Evolutionary conservation across 2,797 vertebrate species (phyloP).

Genomic region (Syngnathus acus): DNA sequence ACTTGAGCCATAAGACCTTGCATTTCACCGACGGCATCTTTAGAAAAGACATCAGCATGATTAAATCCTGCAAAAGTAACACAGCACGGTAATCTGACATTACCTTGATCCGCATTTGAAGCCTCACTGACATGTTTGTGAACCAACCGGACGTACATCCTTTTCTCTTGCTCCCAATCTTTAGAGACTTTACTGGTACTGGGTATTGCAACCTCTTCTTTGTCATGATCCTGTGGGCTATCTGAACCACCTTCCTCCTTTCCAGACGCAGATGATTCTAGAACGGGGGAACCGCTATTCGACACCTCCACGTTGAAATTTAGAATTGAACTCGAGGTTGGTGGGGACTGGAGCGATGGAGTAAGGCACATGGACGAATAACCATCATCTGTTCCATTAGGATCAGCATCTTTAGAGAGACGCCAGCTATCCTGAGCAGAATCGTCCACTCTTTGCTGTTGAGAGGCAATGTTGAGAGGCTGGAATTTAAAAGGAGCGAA

Average conservation of each 20-base stretch:
- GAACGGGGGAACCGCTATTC: constrained; percentile 22
- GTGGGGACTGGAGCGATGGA: neutral
- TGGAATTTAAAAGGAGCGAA: constrained; percentile 24
- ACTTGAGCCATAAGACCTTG: constrained; percentile 61
- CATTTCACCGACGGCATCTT: constrained; percentile 70
- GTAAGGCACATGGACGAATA: constrained; percentile 30
- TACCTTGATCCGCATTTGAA: constrained; percentile 53
- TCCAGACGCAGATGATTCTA: constrained; percentile 28
- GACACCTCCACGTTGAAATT: neutral
- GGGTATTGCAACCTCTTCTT: neutral
- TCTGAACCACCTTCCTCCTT: neutral
- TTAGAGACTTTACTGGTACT: neutral
- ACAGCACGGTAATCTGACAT: neutral
- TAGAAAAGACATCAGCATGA: constrained; percentile 2
- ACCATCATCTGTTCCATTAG: constrained; percentile 16
- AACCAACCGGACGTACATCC: constrained; percentile 50
- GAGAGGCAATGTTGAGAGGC: neutral
- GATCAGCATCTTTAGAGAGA: neutral
- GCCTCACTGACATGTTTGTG: constrained; percentile 40
- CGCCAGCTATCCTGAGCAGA: neutral
- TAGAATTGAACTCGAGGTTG: constrained; percentile 12
- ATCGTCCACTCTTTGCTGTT: constrained; percentile 1
- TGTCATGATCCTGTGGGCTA: neutral
- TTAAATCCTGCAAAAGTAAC: neutral
- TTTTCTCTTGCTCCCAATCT: constrained; percentile 61